These are phyloP conservation scores for Pinctada fucata DNA, from an alignment of 2,888 invertebrate genomes.

Conservation along the genomic window DNA sequence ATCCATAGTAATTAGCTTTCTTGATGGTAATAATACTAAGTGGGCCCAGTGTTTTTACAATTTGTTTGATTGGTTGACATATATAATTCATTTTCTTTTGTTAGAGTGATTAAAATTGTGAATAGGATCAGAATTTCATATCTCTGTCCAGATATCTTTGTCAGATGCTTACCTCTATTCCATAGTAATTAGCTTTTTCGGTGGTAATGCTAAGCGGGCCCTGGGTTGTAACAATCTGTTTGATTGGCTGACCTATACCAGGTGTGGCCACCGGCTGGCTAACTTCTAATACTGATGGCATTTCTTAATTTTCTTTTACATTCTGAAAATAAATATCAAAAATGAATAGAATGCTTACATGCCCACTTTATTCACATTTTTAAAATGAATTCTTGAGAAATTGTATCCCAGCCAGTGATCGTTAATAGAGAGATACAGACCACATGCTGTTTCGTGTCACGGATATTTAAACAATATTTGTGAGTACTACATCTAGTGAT, in stretches of 20 bases:
- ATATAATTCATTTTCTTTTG: not conserved
- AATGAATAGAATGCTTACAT: no score
- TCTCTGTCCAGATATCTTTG: no score
- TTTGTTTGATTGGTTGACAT: conserved; percentile 20
- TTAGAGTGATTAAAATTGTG: no score
- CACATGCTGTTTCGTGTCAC: no score
- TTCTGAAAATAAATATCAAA: not conserved
- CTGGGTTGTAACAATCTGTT: conserved; percentile 13
- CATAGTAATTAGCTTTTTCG: conserved; percentile 54
- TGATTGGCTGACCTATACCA: conserved; percentile 22
- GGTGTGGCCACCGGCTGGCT: conserved; percentile 48
- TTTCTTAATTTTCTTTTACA: conserved; percentile 2
- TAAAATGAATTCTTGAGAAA: no score
- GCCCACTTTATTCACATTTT: no score
- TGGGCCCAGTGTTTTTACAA: conserved; percentile 1
- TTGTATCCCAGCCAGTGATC: no score
- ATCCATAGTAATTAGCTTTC: conserved; percentile 65
- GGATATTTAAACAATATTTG: no score
- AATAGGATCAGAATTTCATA: no score
- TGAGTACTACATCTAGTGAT: no score
- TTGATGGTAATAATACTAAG: conserved; percentile 7
- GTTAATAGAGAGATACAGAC: no score
- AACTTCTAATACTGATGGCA: conserved; percentile 51
- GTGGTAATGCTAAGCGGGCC: conserved; percentile 2
- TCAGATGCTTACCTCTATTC: conserved; percentile 68